Evolutionary conservation across 2,113 vertebrate species (phyloP).

Genomic region (Chaenocephalus aceratus): DNA sequence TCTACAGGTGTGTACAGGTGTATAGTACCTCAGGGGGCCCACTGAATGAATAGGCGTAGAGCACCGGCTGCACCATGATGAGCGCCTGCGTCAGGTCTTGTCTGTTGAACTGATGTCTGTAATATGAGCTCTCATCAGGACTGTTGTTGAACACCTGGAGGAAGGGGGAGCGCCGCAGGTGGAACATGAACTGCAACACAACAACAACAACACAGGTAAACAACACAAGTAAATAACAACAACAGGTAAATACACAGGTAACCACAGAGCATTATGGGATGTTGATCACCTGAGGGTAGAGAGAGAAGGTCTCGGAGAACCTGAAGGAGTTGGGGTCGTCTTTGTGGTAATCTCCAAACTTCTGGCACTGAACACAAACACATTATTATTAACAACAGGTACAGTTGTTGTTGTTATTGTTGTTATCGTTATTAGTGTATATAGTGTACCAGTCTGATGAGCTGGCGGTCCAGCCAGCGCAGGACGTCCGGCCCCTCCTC

Average conservation of each 20-base stretch:
- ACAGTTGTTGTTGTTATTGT: no score
- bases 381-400: neutral
- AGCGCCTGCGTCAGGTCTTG: constrained; percentile 97
- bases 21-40: constrained; percentile 93
- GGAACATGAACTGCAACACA: constrained; percentile 94
- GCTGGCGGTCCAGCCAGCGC: constrained; percentile 95
- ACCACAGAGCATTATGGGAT: neutral
- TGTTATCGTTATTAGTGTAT: no score
- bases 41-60: constrained; percentile 96
- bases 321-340: constrained; percentile 97
- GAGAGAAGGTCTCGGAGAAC: constrained; percentile 98
- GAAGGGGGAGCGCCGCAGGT: constrained; percentile 97
- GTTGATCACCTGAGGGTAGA: constrained; percentile 93
- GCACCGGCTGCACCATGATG: constrained; percentile 97
- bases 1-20: neutral
- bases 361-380: constrained; percentile 90
- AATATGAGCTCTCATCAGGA: constrained; percentile 97
- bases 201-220: constrained; percentile 11
- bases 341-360: constrained; percentile 99
- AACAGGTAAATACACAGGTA: neutral
- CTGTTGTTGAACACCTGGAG: constrained; percentile 99
- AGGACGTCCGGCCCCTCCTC: constrained; percentile 98
- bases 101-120: constrained; percentile 96
- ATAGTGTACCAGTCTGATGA: constrained; percentile 89
- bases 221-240: neutral